A percentile compares a stretch with the other conserved stretches of the same genome.
phyloP scores from a whole-genome alignment of 2,797 vertebrate species.

The Phrynocephalus vlangalii region DNA sequence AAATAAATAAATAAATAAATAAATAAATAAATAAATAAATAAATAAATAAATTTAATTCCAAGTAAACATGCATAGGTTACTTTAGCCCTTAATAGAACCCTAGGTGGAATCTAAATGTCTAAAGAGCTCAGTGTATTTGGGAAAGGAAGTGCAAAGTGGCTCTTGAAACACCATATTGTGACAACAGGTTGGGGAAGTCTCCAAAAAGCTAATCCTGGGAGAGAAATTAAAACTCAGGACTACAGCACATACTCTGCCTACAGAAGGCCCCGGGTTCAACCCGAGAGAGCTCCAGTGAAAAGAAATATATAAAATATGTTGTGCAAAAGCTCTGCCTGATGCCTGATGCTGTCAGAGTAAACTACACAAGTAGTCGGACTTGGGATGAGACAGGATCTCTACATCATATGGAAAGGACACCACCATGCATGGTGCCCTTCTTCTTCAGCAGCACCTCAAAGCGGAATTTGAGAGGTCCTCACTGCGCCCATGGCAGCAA shows the following conservation, averaged over 20 bases:
- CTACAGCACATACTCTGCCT: background rate
- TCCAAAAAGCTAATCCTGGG: background rate
- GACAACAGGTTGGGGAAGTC: constrained; percentile 16
- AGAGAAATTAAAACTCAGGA: background rate
- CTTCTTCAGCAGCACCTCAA: background rate
- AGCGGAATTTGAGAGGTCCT: background rate
- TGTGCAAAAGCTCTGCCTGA: background rate
- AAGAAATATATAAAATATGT: background rate
- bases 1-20: too few species aligned
- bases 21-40: too few species aligned
- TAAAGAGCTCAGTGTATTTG: background rate
- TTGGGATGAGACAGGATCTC: background rate
- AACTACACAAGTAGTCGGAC: background rate
- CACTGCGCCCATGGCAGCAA: background rate
- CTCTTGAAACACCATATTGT: background rate
- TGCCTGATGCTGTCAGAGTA: background rate
- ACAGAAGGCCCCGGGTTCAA: background rate
- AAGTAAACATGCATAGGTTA: background rate
- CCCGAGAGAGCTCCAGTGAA: background rate
- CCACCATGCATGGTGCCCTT: background rate
- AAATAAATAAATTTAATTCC: background rate
- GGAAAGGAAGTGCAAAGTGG: too few species aligned
- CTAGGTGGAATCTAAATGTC: background rate
- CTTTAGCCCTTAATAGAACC: constrained; percentile 2
- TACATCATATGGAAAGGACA: background rate